Evolutionary conservation across 2,888 invertebrate genomes (phyloP).

Genomic region (Pristionchus maxplancki): DNA sequence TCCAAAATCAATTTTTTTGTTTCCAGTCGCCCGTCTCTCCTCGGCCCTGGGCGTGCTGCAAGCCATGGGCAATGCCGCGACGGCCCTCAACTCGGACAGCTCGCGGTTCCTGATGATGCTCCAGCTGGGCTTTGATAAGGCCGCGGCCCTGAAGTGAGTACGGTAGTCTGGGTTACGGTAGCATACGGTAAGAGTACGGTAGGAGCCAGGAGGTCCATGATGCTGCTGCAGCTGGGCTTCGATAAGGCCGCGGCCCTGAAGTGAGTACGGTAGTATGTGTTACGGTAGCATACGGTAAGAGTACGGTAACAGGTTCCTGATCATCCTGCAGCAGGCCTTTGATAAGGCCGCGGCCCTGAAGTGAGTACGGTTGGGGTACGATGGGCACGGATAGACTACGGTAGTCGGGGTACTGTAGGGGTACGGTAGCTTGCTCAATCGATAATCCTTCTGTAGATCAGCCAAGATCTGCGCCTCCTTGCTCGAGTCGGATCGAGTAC

Average conservation of each 20-base stretch:
- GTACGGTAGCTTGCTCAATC: too few relatives aligned
- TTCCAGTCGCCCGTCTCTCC: slow-evolving; percentile 89
- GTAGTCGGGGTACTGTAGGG: too few relatives aligned
- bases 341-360: slow-evolving; percentile 85
- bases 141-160: slow-evolving; percentile 65
- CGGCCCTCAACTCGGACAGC: slow-evolving; percentile 89
- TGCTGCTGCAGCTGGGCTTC: slow-evolving; percentile 93
- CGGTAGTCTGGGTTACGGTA: too few relatives aligned
- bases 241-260: slow-evolving; percentile 85
- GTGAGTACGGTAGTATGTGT: too few relatives aligned
- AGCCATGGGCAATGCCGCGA: slow-evolving; percentile 91
- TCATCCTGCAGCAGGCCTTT: slow-evolving; percentile 93
- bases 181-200: not conserved
- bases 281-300: too few relatives aligned
- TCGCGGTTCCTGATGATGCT: slow-evolving; percentile 93
- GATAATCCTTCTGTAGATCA: slow-evolving; percentile 57
- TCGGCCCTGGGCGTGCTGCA: slow-evolving; percentile 90
- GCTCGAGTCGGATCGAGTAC: slow-evolving; percentile 87
- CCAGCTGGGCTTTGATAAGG: slow-evolving; percentile 96
- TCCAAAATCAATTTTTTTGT: too few relatives aligned
- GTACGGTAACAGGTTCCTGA: slow-evolving; percentile 85
- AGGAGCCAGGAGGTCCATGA: too few relatives aligned
- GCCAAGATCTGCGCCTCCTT: slow-evolving; percentile 82
- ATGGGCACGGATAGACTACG: too few relatives aligned
- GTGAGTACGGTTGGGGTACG: too few relatives aligned